Base-by-base conservation (phyloP, 2,888 invertebrate genomes). In the Hypselothyrea guttata region DNA sequence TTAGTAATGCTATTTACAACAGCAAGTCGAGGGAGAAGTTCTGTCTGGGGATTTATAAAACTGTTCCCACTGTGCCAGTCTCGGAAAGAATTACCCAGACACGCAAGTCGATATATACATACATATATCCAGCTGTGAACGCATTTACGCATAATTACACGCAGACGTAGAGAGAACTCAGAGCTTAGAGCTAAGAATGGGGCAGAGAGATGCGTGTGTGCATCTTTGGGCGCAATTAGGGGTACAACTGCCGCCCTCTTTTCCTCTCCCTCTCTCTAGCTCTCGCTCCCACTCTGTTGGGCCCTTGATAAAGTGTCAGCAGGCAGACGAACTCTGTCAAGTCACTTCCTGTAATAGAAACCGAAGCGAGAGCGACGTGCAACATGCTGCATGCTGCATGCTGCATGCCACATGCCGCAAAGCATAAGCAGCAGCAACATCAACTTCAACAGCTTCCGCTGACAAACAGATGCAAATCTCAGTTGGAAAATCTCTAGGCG, bases 281-380 rank as follows among this genome's bases (percentile, higher is more conserved):
- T n/a, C n/a, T n/a, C 5, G 22, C 22, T 22, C 22, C 22, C 22
- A 4, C 22, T 22, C 22, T n/a, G n/a, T n/a, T n/a, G 33, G 49
- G 59, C 71, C 55, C 71, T 74, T 60, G 71, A 67, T 58, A 56
- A 66, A 57, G 44, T 54, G 30, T 16, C 40, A 30, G 9, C 46
- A 18, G 53, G n/a, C 46, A 64, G 71, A 60, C 49, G 72, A 71
- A 67, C 69, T 56, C 82, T 76, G 84, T 81, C 86, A 79, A 77
- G 78, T 82, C 79, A 84, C 85, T 81, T 81, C 86, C 86, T 81
- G 79, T 77, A 82, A 86, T 86, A 78, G 79, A 86, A 78, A 63
- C 68, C 57, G 33, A 59, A 45, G 48, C 53, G 12, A 45, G 48
- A 49, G 12, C 28, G 42, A 56, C 60, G 57, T 74, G 62, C 63